phyloP scores from a whole-genome alignment of 35 echinoderm and acorn worm genomes.

The Lytechinus pictus region DNA sequence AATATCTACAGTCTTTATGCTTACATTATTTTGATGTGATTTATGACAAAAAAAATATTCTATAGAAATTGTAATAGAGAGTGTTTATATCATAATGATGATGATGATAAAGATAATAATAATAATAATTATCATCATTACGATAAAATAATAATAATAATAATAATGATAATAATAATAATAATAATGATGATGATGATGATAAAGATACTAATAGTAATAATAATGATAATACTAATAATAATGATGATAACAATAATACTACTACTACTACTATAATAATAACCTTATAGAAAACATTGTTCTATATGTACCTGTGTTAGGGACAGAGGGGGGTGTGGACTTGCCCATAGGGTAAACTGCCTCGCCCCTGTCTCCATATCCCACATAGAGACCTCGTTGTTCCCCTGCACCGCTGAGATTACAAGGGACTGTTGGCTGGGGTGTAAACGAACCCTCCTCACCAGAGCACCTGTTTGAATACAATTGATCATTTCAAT shows the following conservation, averaged over 20 bases:
- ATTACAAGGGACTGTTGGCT: constrained; percentile 82
- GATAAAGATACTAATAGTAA: too few species aligned
- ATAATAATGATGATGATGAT: too few species aligned
- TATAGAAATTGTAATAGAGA: too few species aligned
- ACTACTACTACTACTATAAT: too few species aligned
- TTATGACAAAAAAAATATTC: too few species aligned
- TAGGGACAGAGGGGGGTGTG: constrained; percentile 86
- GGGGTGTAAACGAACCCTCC: constrained; percentile 81
- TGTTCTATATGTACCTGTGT: constrained; percentile 68
- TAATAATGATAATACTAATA: too few species aligned
- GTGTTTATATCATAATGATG: background rate
- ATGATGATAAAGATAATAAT: background rate
- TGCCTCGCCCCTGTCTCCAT: constrained; percentile 97
- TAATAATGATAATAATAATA: too few species aligned
- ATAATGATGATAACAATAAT: too few species aligned
- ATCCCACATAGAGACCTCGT: constrained; percentile 99
- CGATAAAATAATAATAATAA: too few species aligned
- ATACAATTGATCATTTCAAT: background rate
- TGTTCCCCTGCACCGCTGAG: constrained; percentile 96
- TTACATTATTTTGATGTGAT: too few species aligned
- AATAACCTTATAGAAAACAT: too few species aligned
- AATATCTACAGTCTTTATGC: too few species aligned
- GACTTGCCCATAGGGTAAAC: constrained; percentile 93
- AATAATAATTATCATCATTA: background rate
- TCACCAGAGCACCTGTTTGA: constrained; percentile 69